Base-by-base conservation (phyloP, 2,888 invertebrate genomes). In the Caenorhabditis sulstoni region DNA sequence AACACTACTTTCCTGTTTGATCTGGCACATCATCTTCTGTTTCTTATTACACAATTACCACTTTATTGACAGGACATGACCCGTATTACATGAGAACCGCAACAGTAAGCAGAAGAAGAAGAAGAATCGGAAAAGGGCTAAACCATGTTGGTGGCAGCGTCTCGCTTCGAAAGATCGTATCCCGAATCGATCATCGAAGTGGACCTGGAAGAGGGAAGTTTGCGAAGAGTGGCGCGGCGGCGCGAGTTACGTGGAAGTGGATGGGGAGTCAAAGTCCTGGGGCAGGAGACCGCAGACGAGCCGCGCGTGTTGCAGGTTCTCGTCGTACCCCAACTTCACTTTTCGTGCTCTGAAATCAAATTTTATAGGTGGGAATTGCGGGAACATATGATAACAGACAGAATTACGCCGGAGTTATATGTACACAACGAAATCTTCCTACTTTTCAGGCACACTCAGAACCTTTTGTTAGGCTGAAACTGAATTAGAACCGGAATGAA, bases 271-370 rank as follows among this genome's bases (percentile, higher is more conserved):
- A 37, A 84, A 84, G 44, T 84, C 84, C 39, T 80, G 78, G 7
- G 84, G 81, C 9, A 84, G 49, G 0, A 84, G 76, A 9, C 84
- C 84, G 37, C 83, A 83, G 9, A 71, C 71, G n/a, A 66, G 66
- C 22, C 79, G 79, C 39, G 74, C 78, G 23, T 78, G 70, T 39
- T 55, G 64, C n/a, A 78, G 50, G n/a, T 78, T 66, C 23, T 64
- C 50, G 44, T 59, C 71, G 18, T 59, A 45, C 0, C 67, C 67
- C 1, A 73, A 8, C 22, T 64, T 66, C 12, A 78, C 67, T 62
- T 67, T 66, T 14, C 73, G 64, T 37, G 66, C 44, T 55, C 78
- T 78, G 67, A 18, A 78, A 62, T 20, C 18, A 7, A 1, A 39
- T 12, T 23, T 14, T 7, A 29, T 3, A 29, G 3, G 29, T 7